Evolutionary conservation across 2,113 vertebrate species (phyloP).

Genomic region (Neogale vison): DNA sequence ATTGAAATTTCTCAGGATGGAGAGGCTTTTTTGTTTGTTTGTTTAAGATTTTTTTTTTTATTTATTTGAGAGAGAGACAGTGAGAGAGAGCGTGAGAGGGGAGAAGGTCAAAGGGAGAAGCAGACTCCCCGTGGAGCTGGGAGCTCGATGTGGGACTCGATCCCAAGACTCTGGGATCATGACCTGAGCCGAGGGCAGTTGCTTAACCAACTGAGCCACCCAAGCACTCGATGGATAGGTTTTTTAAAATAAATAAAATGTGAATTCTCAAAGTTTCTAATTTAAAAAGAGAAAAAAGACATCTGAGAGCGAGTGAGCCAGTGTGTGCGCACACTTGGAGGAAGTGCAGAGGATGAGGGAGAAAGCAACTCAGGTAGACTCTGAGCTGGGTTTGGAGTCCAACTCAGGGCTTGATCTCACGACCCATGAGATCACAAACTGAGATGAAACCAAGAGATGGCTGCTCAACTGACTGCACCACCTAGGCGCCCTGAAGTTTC

Average conservation of each 20-base stretch:
- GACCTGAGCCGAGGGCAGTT: too few relatives aligned
- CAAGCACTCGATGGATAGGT: too few relatives aligned
- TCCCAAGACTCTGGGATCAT: too few relatives aligned
- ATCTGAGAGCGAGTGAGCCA: not conserved
- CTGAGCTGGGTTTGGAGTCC: not conserved
- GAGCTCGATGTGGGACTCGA: too few relatives aligned
- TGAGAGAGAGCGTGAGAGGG: too few relatives aligned
- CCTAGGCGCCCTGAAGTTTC: too few relatives aligned
- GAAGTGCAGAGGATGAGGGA: not conserved
- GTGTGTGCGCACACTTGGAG: not conserved
- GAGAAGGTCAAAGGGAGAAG: too few relatives aligned
- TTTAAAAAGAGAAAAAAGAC: not conserved
- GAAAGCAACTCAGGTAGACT: not conserved
- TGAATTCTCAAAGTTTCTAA: not conserved
- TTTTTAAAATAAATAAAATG: not conserved
- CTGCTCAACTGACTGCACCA: not conserved
- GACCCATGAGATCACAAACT: not conserved
- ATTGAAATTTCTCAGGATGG: not conserved
- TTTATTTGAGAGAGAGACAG: too few relatives aligned
- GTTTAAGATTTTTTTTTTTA: too few relatives aligned
- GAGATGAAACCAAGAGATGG: not conserved
- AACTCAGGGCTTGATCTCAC: not conserved
- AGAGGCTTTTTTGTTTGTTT: not conserved
- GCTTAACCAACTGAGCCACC: too few relatives aligned
- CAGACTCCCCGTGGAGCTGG: too few relatives aligned